Conservation (phyloP, 2,113 vertebrate genomes). For the Indicator indicator region DNA sequence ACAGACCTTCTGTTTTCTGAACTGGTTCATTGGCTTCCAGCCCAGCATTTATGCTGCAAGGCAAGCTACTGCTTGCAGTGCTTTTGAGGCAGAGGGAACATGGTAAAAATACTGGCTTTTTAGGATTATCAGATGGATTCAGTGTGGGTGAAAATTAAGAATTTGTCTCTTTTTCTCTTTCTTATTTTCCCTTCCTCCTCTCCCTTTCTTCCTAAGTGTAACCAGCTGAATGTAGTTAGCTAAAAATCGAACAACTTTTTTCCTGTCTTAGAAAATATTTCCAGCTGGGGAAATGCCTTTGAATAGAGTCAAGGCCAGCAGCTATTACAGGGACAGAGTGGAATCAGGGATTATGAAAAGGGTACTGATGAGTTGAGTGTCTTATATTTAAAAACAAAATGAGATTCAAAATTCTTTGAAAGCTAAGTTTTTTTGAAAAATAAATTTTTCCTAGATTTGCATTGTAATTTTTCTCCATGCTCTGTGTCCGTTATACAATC, state of each 20-base stretch:
- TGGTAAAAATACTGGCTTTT: not conserved
- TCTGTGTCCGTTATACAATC: not conserved
- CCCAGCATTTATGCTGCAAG: not conserved
- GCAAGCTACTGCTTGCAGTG: not conserved
- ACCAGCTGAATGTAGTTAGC: not conserved
- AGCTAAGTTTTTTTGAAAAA: not conserved
- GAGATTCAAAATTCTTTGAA: not conserved
- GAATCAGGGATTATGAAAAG: conserved; percentile 5
- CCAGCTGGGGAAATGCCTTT: conserved; percentile 40
- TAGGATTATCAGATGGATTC: not conserved
- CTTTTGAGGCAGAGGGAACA: not conserved
- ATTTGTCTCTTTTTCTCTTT: not conserved
- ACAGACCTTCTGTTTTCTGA: conserved; percentile 37
- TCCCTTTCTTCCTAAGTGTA: not conserved
- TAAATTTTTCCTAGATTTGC: not conserved
- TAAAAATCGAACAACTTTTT: conserved; percentile 1
- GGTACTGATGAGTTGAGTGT: not conserved
- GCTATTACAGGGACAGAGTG: not conserved
- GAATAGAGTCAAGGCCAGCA: not conserved
- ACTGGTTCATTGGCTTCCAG: conserved; percentile 21
- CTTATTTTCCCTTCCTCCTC: not conserved
- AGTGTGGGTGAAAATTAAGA: not conserved
- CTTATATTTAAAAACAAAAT: conserved; percentile 12
- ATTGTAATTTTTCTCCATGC: not conserved
- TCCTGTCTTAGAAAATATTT: conserved; percentile 29